phyloP scores from a whole-genome alignment of 2,888 invertebrate species.

The Nemotelus pantherinus region DNA sequence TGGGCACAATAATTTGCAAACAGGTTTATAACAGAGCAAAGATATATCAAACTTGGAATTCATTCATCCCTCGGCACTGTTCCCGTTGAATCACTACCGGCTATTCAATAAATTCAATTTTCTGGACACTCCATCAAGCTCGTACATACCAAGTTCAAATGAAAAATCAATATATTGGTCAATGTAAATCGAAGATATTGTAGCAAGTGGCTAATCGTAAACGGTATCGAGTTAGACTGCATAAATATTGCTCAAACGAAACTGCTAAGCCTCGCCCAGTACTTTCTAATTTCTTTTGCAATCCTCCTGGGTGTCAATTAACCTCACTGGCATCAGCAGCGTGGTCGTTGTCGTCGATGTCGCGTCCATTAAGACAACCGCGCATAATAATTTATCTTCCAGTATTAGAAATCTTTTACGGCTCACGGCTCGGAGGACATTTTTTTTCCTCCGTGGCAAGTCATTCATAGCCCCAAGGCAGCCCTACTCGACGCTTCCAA shows the following conservation, averaged over 20 bases:
- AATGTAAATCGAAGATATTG: too few species aligned
- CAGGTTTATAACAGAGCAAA: too few species aligned
- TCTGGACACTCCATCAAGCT: too few species aligned
- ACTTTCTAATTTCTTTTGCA: constrained; percentile 42
- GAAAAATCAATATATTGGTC: too few species aligned
- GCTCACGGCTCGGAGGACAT: not conserved
- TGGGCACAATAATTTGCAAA: too few species aligned
- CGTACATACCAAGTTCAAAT: too few species aligned
- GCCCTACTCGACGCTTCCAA: not conserved
- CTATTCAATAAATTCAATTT: too few species aligned
- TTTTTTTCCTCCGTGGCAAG: not conserved
- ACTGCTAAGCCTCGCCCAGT: constrained; percentile 19
- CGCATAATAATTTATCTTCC: constrained; percentile 40
- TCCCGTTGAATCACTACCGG: too few species aligned
- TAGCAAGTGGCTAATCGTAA: too few species aligned
- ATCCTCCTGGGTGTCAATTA: constrained; percentile 42
- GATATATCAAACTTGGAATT: too few species aligned
- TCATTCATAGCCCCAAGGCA: constrained; percentile 23
- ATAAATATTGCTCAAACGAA: not conserved
- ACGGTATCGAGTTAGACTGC: too few species aligned
- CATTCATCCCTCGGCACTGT: too few species aligned
- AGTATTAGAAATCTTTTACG: constrained; percentile 39
- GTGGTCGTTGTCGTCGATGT: constrained; percentile 5
- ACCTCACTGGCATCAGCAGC: constrained; percentile 7
- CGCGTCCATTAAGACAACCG: constrained; percentile 34